Percentiles rank a stretch among this genome's conserved stretches.
Evolutionary conservation across 2,888 invertebrate species (phyloP).

Genomic region (Urechis unicinctus): DNA sequence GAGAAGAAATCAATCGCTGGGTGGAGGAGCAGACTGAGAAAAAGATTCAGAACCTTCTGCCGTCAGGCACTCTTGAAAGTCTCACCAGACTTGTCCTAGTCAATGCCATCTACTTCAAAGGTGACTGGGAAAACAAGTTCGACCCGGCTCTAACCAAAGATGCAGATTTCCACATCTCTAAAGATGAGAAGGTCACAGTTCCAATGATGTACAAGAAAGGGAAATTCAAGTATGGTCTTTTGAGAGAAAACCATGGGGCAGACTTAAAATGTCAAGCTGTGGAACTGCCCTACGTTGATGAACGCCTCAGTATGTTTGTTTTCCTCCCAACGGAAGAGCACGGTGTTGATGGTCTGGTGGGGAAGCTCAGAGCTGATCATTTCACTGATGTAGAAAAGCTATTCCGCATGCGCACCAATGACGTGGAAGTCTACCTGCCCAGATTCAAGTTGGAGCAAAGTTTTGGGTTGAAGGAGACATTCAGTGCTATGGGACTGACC

Average conservation of each 20-base stretch:
- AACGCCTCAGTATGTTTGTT: slow-evolving; percentile 19
- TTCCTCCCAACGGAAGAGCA: slow-evolving; percentile 15
- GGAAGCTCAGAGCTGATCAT: slow-evolving; percentile 5
- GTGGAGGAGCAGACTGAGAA: slow-evolving; percentile 70
- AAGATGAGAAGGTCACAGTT: slow-evolving; percentile 55
- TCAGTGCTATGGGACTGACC: slow-evolving; percentile 17
- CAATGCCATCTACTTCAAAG: slow-evolving; percentile 49
- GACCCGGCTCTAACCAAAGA: slow-evolving; percentile 57
- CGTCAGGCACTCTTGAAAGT: slow-evolving; percentile 48
- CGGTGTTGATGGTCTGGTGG: slow-evolving; percentile 9
- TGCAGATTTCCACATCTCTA: slow-evolving; percentile 59
- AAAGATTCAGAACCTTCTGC: slow-evolving; percentile 71
- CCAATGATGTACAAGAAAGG: slow-evolving; percentile 66
- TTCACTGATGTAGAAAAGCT: neutral
- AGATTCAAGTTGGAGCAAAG: slow-evolving; percentile 19
- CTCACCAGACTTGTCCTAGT: slow-evolving; percentile 42
- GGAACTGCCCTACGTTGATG: slow-evolving; percentile 61
- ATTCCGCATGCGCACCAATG: slow-evolving; percentile 1
- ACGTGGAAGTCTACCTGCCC: slow-evolving; percentile 19
- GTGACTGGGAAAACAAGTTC: slow-evolving; percentile 54
- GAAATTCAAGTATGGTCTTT: slow-evolving; percentile 56
- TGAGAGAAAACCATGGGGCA: too few relatives aligned
- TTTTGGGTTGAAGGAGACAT: slow-evolving; percentile 13
- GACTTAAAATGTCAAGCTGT: neutral
- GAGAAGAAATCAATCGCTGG: slow-evolving; percentile 67